These are phyloP conservation scores for Pterostichus niger DNA, from an alignment of 2,888 invertebrate genomes.

Conservation along the genomic window DNA sequence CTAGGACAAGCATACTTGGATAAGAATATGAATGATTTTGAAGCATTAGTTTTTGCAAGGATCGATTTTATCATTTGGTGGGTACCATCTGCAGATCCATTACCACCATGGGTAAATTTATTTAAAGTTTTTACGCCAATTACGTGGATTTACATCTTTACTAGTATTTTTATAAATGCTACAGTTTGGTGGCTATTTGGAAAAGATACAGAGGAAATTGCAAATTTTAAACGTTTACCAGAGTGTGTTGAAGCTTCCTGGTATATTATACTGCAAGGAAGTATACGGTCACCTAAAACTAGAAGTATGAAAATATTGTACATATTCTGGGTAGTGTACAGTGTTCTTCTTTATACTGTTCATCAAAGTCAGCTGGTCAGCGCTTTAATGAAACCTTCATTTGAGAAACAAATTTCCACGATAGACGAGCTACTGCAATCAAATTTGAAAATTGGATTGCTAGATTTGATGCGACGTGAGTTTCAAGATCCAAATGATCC, in stretches of 20 bases:
- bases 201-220: neutral
- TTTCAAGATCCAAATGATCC: too few species aligned
- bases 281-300: conserved; percentile 6
- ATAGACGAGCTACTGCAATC: conserved; percentile 56
- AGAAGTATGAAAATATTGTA: neutral
- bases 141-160: conserved; percentile 23
- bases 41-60: neutral
- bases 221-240: neutral
- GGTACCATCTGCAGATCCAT: conserved; percentile 17
- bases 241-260: neutral
- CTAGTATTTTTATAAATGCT: conserved; percentile 4
- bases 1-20: conserved; percentile 77
- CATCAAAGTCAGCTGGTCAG: conserved; percentile 60
- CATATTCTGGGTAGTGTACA: conserved; percentile 35
- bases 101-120: conserved; percentile 17
- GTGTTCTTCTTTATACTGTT: conserved; percentile 31
- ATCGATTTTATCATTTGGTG: conserved; percentile 25
- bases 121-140: conserved; percentile 1
- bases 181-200: conserved; percentile 51
- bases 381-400: conserved; percentile 57
- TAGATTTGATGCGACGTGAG: neutral
- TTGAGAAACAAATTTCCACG: conserved; percentile 57
- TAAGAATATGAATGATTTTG: conserved; percentile 69
- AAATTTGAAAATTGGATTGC: conserved; percentile 22
- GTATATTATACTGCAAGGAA: neutral